Percentiles rank a stretch among this genome's conserved stretches.
Conservation (phyloP, 2,888 invertebrate species). For the Mesochorus sp. region DNA sequence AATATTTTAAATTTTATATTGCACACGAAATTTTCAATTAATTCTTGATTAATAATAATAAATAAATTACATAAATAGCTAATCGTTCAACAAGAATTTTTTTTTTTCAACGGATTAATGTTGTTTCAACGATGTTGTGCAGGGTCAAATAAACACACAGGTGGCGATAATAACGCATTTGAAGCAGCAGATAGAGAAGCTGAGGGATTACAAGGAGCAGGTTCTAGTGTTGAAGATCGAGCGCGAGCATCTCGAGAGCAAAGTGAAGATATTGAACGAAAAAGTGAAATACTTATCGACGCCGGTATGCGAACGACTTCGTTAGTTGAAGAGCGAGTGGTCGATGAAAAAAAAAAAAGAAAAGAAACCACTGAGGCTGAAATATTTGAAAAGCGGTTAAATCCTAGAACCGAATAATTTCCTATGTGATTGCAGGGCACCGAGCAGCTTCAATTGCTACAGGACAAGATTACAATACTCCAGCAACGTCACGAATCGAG, state of each 20-base stretch:
- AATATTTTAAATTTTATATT: too few relatives aligned
- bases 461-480: constrained; percentile 78
- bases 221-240: constrained; percentile 83
- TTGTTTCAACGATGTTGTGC: constrained; percentile 22
- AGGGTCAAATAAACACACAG: constrained; percentile 87
- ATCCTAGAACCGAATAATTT: constrained; percentile 52
- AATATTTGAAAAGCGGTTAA: background rate
- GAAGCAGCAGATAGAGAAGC: constrained; percentile 83
- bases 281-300: constrained; percentile 79
- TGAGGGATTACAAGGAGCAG: constrained; percentile 86
- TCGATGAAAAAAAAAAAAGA: constrained; percentile 22
- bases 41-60: too few relatives aligned
- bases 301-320: constrained; percentile 69
- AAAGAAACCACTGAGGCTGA: constrained; percentile 15
- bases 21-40: too few relatives aligned
- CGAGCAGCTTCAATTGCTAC: constrained; percentile 77
- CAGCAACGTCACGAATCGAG: constrained; percentile 80
- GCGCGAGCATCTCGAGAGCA: constrained; percentile 83
- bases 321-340: constrained; percentile 43
- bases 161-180: constrained; percentile 80
- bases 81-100: background rate
- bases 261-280: constrained; percentile 78
- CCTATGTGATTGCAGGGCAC: constrained; percentile 72
- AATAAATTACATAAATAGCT: too few relatives aligned
- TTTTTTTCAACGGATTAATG: background rate